These are phyloP conservation scores for Panthera uncia DNA, from an alignment of 2,113 vertebrate species.

Conservation along the genomic window DNA sequence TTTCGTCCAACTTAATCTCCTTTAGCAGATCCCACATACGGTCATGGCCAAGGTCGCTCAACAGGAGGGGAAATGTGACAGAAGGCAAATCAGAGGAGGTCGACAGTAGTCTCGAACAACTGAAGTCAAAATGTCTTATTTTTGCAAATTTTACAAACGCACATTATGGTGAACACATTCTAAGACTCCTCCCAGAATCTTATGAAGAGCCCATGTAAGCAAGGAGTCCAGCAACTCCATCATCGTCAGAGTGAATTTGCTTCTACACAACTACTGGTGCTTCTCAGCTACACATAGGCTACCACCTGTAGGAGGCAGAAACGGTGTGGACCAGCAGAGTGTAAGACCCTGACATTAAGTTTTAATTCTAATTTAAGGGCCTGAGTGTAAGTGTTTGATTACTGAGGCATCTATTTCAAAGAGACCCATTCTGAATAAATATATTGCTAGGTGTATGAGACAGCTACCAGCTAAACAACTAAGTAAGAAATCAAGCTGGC, in stretches of 20 bases:
- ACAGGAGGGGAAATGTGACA: background rate
- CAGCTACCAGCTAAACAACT: background rate
- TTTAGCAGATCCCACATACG: background rate
- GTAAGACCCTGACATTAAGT: background rate
- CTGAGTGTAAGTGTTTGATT: background rate
- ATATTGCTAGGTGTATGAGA: background rate
- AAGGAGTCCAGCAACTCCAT: background rate
- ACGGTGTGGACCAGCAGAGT: background rate
- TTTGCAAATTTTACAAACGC: background rate
- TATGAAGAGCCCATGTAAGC: rapidly evolving
- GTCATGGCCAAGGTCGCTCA: background rate
- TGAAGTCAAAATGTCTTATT: background rate
- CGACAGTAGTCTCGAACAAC: rapidly evolving
- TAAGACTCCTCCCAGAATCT: background rate
- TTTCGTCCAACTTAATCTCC: background rate
- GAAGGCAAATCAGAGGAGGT: background rate
- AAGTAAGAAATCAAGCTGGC: background rate
- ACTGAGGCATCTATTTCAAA: background rate
- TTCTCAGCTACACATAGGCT: background rate
- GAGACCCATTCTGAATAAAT: background rate
- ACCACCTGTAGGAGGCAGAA: background rate
- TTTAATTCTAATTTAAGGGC: background rate
- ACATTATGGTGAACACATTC: background rate
- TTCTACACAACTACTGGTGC: rapidly evolving
- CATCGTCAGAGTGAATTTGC: background rate